Conservation (phyloP, 2,888 invertebrate species). For the Papilio protenor region DNA sequence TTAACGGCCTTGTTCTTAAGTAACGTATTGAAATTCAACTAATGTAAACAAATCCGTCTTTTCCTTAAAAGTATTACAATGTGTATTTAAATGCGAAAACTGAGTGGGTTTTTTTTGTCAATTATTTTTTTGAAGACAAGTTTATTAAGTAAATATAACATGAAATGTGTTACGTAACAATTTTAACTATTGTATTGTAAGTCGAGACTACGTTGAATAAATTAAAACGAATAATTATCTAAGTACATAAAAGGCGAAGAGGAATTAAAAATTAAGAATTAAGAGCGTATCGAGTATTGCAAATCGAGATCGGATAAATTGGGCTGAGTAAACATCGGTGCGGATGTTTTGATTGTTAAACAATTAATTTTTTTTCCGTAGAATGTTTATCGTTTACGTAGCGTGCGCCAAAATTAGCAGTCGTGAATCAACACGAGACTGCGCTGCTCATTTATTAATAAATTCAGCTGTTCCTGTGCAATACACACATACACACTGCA, state of each 20-base stretch:
- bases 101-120: too few species aligned
- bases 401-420: constrained; percentile 25
- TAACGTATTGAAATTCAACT: too few species aligned
- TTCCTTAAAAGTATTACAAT: too few species aligned
- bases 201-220: background rate
- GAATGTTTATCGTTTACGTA: constrained; percentile 19
- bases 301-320: constrained; percentile 6
- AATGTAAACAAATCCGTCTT: too few species aligned
- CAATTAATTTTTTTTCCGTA: constrained; percentile 3
- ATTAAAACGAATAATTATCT: background rate
- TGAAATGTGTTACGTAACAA: background rate
- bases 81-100: background rate
- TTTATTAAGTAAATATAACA: too few species aligned
- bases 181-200: background rate
- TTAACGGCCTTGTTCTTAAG: too few species aligned
- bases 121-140: too few species aligned
- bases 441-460: constrained; percentile 34
- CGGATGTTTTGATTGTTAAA: constrained; percentile 37
- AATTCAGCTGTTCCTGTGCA: constrained; percentile 20
- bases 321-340: constrained; percentile 1
- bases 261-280: background rate
- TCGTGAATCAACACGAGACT: constrained; percentile 23
- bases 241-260: background rate
- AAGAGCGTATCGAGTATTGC: background rate
- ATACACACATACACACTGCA: background rate